These are phyloP conservation scores for Pipra filicauda DNA, from an alignment of 2,113 vertebrate genomes.

Conservation along the genomic window DNA sequence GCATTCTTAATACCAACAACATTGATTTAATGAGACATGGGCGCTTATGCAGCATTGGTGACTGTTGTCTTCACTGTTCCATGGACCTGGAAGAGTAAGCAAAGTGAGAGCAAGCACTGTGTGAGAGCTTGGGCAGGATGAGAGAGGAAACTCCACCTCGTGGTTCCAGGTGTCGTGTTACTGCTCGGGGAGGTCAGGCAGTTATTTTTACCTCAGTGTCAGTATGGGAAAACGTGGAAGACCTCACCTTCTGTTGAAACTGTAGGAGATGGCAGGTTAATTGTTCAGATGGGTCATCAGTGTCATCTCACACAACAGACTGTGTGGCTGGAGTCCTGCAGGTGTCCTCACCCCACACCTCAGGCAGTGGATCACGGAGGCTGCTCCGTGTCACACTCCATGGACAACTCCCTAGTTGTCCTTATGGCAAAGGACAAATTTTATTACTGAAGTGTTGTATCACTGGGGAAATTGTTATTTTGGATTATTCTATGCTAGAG, in stretches of 20 bases:
- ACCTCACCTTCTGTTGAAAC: background rate
- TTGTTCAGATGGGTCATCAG: background rate
- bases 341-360: background rate
- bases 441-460: background rate
- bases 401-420: background rate
- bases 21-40: background rate
- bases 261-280: background rate
- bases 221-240: background rate
- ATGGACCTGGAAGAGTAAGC: background rate
- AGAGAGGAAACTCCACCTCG: background rate
- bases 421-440: background rate
- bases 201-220: constrained; percentile 26
- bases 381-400: background rate
- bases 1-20: background rate
- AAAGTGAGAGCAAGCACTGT: background rate
- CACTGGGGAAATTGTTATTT: background rate
- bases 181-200: background rate
- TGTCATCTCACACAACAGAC: background rate
- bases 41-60: background rate
- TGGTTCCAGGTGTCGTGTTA: background rate
- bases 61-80: background rate
- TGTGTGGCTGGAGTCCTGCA: background rate
- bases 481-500: background rate
- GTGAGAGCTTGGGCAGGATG: background rate
- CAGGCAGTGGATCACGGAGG: rapidly evolving